Evolutionary conservation across 2,113 vertebrate species (phyloP).

Genomic region (Tragelaphus strepsiceros): DNA sequence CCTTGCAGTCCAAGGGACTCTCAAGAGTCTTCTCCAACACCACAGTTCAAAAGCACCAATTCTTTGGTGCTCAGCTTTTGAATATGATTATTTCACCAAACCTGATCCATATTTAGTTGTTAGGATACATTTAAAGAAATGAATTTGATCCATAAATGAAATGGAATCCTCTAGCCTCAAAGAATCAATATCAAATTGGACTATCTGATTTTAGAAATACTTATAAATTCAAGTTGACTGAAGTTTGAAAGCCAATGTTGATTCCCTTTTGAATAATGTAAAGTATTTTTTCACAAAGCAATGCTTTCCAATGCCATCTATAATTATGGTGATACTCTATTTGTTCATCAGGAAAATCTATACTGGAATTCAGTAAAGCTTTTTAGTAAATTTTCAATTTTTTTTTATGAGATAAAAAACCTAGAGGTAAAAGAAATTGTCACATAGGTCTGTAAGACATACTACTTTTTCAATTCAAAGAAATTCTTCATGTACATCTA

Average conservation of each 20-base stretch:
- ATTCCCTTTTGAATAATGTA: neutral
- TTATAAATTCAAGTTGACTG: neutral
- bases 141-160: neutral
- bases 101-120: neutral
- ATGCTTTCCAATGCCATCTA: neutral
- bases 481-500: neutral
- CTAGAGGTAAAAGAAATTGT: neutral
- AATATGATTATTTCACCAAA: constrained; percentile 4
- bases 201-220: neutral
- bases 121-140: neutral
- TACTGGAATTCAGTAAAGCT: neutral
- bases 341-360: neutral
- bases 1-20: too few species aligned
- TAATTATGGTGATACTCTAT: neutral
- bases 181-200: neutral
- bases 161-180: neutral
- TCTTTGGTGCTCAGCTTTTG: neutral
- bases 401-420: neutral
- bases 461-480: neutral
- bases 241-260: neutral
- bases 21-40: too few species aligned
- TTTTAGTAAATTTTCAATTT: neutral
- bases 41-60: too few species aligned
- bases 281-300: neutral
- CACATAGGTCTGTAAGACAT: neutral